Evolutionary conservation across 2,888 invertebrate genomes (phyloP).

Genomic region (Agonopterix subpropinquella): DNA sequence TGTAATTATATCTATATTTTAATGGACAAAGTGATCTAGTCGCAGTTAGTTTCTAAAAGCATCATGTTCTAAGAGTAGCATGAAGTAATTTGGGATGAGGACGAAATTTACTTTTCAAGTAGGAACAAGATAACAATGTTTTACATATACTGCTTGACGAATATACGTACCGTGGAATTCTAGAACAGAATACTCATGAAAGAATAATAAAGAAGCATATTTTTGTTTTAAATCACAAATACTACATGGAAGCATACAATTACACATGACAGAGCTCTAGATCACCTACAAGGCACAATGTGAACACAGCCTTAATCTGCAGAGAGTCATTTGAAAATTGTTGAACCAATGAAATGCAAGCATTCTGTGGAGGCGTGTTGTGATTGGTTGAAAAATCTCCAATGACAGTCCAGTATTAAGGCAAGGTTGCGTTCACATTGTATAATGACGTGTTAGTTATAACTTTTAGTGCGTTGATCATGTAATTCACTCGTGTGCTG

Average conservation of each 20-base stretch:
- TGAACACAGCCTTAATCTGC: constrained; percentile 10
- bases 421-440: constrained; percentile 14
- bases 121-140: too few relatives aligned
- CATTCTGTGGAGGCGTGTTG: not conserved
- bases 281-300: constrained; percentile 9
- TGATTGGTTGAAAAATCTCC: constrained; percentile 9
- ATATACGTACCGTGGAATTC: constrained; percentile 46
- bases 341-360: constrained; percentile 8
- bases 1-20: too few relatives aligned
- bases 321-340: constrained; percentile 1
- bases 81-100: too few relatives aligned
- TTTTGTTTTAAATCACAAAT: constrained; percentile 53
- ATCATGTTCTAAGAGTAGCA: too few relatives aligned
- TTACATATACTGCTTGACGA: not conserved
- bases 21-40: too few relatives aligned
- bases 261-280: constrained; percentile 16
- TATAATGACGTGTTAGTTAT: constrained; percentile 8
- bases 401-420: not conserved
- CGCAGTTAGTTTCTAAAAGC: too few relatives aligned
- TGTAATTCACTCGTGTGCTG: constrained; percentile 6
- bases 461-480: constrained; percentile 14
- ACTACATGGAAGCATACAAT: constrained; percentile 60
- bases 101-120: too few relatives aligned
- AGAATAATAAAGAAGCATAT: constrained; percentile 35
- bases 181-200: constrained; percentile 65